phyloP scores from a whole-genome alignment of 2,888 invertebrate genomes.

The Dioctria linearis region DNA sequence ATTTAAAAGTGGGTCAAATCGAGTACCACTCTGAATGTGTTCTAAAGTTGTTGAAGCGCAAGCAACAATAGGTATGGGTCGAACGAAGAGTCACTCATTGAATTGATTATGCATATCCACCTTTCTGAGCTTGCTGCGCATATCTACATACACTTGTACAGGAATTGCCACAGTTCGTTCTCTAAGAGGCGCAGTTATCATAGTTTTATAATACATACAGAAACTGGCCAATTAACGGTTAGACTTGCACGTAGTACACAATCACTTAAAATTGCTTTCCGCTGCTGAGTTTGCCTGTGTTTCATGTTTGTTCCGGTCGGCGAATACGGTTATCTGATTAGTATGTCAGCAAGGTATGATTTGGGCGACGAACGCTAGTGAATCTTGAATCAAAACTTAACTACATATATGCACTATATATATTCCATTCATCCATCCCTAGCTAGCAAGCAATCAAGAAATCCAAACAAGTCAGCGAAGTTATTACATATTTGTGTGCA shows the following conservation, averaged over 20 bases:
- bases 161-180: neutral
- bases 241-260: conserved; percentile 9
- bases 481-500: conserved; percentile 29
- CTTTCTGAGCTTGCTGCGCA: neutral
- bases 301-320: conserved; percentile 47
- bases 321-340: conserved; percentile 54
- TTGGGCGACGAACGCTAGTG: conserved; percentile 21
- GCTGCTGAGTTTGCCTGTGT: conserved; percentile 6
- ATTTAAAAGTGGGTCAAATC: neutral
- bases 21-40: neutral
- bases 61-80: neutral
- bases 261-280: conserved; percentile 46
- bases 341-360: conserved; percentile 50
- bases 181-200: too few species aligned
- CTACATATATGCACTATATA: neutral
- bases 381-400: conserved; percentile 9
- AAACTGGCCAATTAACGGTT: conserved; percentile 43
- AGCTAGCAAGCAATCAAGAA: too few species aligned
- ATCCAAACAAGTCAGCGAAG: neutral
- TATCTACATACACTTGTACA: neutral
- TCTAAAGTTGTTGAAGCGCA: neutral
- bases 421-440: neutral
- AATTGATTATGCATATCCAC: conserved; percentile 14
- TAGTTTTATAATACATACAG: neutral
- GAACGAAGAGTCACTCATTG: neutral